Evolutionary conservation across 2,113 vertebrate species (phyloP).

Genomic region (Saccopteryx bilineata): DNA sequence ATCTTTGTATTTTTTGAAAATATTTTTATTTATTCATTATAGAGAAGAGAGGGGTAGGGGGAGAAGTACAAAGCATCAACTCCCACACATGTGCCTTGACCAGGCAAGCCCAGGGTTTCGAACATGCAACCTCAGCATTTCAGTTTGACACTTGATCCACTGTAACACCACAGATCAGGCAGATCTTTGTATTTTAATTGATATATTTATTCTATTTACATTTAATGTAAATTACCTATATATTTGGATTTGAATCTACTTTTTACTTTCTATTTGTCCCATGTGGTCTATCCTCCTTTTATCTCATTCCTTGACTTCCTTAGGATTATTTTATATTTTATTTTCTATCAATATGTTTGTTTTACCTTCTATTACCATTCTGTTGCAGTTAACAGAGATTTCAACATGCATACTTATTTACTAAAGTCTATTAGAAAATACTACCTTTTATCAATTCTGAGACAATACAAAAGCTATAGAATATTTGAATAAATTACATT

Average conservation of each 20-base stretch:
- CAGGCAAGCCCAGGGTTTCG: too few relatives aligned
- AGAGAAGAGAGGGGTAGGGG: too few relatives aligned
- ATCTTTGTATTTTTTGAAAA: background rate
- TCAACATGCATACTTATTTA: background rate
- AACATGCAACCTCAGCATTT: too few relatives aligned
- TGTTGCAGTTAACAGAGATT: background rate
- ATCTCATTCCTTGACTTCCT: background rate
- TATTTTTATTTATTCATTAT: too few relatives aligned
- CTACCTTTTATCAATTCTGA: background rate
- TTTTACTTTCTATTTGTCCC: background rate
- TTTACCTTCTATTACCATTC: background rate
- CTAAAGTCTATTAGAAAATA: background rate
- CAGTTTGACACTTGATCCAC: too few relatives aligned
- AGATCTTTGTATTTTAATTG: constrained; percentile 7
- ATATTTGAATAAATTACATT: background rate
- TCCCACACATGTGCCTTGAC: too few relatives aligned
- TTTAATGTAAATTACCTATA: background rate
- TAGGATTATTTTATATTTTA: background rate
- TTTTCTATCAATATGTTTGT: background rate
- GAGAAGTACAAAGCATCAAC: too few relatives aligned
- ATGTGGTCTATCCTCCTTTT: background rate
- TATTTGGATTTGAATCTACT: background rate
- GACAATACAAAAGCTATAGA: background rate
- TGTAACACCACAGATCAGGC: too few relatives aligned
- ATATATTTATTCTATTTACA: background rate